A percentile compares a stretch with the other conserved stretches of the same genome.
These are phyloP conservation scores for Apoderus coryli DNA, from an alignment of 2,888 invertebrate genomes.

Conservation along the genomic window DNA sequence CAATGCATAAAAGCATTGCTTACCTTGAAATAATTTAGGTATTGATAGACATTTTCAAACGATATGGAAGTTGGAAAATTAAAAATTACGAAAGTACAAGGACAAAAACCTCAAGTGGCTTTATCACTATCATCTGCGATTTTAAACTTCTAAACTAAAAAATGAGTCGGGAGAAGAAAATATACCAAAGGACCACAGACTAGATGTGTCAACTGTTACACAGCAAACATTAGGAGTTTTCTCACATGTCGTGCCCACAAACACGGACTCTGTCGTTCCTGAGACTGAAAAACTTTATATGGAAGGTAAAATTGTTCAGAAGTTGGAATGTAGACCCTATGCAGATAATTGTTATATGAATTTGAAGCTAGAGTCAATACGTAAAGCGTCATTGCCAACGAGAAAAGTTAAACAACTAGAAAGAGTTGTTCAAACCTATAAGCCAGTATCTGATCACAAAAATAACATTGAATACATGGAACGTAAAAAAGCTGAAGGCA, in stretches of 20 bases:
- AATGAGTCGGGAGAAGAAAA: constrained; percentile 63
- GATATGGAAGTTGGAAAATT: constrained; percentile 89
- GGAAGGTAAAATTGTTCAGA: constrained; percentile 93
- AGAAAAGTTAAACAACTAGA: constrained; percentile 78
- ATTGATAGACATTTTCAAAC: constrained; percentile 89
- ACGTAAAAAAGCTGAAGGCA: constrained; percentile 86
- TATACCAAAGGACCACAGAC: constrained; percentile 82
- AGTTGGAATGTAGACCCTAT: constrained; percentile 83
- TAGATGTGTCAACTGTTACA: constrained; percentile 82
- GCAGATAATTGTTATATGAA: constrained; percentile 83
- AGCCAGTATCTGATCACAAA: constrained; percentile 85
- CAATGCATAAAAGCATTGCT: too few species aligned
- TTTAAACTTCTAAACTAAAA: constrained; percentile 55
- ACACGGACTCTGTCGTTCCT: constrained; percentile 52
- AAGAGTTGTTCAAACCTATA: constrained; percentile 77
- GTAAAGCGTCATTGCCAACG: constrained; percentile 74
- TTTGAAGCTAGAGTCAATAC: constrained; percentile 74
- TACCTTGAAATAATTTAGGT: too few species aligned
- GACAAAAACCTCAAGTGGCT: constrained; percentile 77
- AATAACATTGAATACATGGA: constrained; percentile 84
- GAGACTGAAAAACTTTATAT: constrained; percentile 74
- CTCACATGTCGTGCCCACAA: constrained; percentile 59
- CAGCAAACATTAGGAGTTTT: constrained; percentile 87
- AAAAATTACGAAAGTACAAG: constrained; percentile 66
- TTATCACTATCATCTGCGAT: constrained; percentile 70